Percentiles rank a stretch among this genome's conserved stretches.
Evolutionary conservation across 2,113 vertebrate species (phyloP).

Genomic region (Apteryx owenii): DNA sequence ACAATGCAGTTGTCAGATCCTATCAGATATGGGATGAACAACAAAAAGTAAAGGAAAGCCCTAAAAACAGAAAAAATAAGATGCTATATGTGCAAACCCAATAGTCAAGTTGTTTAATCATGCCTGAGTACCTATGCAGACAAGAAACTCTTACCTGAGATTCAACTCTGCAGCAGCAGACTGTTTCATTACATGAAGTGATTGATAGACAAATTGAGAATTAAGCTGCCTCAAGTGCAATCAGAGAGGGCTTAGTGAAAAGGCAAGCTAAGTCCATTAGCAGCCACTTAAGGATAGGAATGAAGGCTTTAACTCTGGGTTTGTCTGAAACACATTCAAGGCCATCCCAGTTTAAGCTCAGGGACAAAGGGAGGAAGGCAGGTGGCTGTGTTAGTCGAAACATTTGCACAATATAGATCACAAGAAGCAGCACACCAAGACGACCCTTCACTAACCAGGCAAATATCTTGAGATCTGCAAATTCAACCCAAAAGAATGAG

Average conservation of each 20-base stretch:
- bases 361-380: neutral
- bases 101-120: neutral
- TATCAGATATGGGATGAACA: neutral
- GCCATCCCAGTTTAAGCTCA: neutral
- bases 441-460: neutral
- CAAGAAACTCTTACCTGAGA: neutral
- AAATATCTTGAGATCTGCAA: neutral
- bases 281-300: neutral
- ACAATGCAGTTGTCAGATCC: conserved; percentile 50
- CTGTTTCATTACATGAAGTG: neutral
- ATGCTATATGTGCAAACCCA: neutral
- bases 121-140: neutral
- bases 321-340: neutral
- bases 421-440: neutral
- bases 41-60: neutral
- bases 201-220: neutral
- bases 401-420: neutral
- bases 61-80: neutral
- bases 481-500: neutral
- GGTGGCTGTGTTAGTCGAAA: neutral
- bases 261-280: neutral
- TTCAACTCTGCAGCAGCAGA: neutral
- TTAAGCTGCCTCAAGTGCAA: neutral
- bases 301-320: accelerated
- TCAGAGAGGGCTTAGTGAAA: neutral